These are phyloP conservation scores for Encarsia formosa DNA, from an alignment of 2,888 invertebrate genomes.

Conservation along the genomic window DNA sequence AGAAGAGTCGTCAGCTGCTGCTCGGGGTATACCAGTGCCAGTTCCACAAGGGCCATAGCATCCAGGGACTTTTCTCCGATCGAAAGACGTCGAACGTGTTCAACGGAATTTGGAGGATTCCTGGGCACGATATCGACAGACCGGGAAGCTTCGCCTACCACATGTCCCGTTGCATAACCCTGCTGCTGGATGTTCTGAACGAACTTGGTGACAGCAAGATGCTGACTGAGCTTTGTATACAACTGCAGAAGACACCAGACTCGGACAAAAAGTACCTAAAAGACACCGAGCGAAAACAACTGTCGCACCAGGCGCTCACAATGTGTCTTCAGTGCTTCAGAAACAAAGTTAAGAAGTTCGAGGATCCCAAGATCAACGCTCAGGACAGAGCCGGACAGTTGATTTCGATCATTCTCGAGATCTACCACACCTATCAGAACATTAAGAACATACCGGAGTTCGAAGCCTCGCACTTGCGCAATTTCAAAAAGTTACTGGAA, in stretches of 20 bases:
- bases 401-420: slow-evolving; percentile 55
- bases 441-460: slow-evolving; percentile 61
- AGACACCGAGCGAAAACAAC: slow-evolving; percentile 76
- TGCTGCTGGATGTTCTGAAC: slow-evolving; percentile 76
- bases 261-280: slow-evolving; percentile 82
- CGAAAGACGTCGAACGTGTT: slow-evolving; percentile 84
- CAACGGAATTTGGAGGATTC: slow-evolving; percentile 91
- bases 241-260: slow-evolving; percentile 77
- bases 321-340: slow-evolving; percentile 68
- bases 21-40: slow-evolving; percentile 66
- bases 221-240: slow-evolving; percentile 73
- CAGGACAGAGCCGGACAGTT: slow-evolving; percentile 38
- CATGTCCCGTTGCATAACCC: slow-evolving; percentile 78
- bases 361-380: slow-evolving; percentile 6
- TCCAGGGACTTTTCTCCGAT: slow-evolving; percentile 81
- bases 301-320: slow-evolving; percentile 74
- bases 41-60: slow-evolving; percentile 58
- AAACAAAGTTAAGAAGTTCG: slow-evolving; percentile 56
- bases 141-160: slow-evolving; percentile 89
- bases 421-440: slow-evolving; percentile 67
- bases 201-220: slow-evolving; percentile 76
- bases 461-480: slow-evolving; percentile 50
- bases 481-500: slow-evolving; percentile 61
- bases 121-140: slow-evolving; percentile 83
- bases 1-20: slow-evolving; percentile 68